Base-by-base conservation (phyloP, 2,113 vertebrate genomes). In the Calonectris borealis region DNA sequence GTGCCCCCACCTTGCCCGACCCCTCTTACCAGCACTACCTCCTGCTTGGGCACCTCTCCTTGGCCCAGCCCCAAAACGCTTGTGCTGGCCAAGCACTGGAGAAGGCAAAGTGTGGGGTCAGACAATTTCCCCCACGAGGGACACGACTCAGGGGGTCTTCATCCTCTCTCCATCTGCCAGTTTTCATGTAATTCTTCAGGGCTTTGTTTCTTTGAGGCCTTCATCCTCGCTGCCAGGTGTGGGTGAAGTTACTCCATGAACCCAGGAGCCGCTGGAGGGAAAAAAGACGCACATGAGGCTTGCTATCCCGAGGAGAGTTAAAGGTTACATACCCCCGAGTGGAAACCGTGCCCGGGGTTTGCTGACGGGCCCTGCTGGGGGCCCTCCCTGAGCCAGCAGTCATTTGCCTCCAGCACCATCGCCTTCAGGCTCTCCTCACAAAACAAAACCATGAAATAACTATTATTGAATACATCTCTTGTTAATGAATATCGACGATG, bases 61-160 rank as follows among this genome's bases (percentile, higher is more conserved):
- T 8, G 2, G 38, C 12, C 16, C 12, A 3, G 16, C 25, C 61
- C 15, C 8, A 1, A 25, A 68, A 42, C 1, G 0, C 38, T 18
- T 1, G 0, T 9, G 3, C 40, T 44, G 48, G 13, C 26, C 16
- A 0, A 40, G 18, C 31, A 46, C 5, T 0, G 0, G 15, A 70
- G 34, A 54, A 69, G 27, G 31, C 70, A 55, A 64, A 75, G 48
- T 2, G 3, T 2, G 6, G 36, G 7, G 5, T 7, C 8, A 2
- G 16, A 2, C 1, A 0, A 32, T 32, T 80, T 88, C 32, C 38
- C 31, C 20, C 12, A 26, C 0, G 1, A 24, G 24, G 10, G 15
- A 32, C 71, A n/a, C 0, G 2, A 7, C 20, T 2, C 3, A 2
- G 13, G 16, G 9, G 5, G 10, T 29, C 17, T 66, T 36, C 2